These are phyloP conservation scores for Vicugna pacos DNA, from an alignment of 2,113 vertebrate species.

Conservation along the genomic window DNA sequence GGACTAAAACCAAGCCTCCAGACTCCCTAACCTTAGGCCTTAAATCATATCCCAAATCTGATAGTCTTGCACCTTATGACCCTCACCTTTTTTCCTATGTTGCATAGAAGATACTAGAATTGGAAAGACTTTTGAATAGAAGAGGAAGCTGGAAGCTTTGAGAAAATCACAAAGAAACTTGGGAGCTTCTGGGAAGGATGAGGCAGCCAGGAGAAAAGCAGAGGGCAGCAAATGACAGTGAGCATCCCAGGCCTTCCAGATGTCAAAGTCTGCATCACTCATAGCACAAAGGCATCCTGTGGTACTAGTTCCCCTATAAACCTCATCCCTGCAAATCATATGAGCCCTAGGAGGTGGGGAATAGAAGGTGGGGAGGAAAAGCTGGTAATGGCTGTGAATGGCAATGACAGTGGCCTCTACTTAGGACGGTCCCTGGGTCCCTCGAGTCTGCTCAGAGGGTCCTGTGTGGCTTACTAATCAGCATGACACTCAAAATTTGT, in stretches of 20 bases:
- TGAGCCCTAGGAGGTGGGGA: neutral
- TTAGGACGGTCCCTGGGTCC: neutral
- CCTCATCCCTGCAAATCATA: neutral
- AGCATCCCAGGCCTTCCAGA: neutral
- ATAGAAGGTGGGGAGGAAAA: neutral
- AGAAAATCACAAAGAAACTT: neutral
- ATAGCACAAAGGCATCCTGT: neutral
- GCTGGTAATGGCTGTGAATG: neutral
- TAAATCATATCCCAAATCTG: neutral
- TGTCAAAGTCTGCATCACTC: neutral
- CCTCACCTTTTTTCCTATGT: neutral
- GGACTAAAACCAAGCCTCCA: neutral
- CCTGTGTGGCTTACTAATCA: neutral
- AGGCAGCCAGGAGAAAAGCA: neutral
- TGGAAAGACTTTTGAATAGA: neutral
- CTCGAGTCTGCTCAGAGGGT: neutral
- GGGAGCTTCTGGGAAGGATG: neutral
- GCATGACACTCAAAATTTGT: neutral
- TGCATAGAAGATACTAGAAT: neutral
- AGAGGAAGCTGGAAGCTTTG: neutral
- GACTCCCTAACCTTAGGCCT: neutral
- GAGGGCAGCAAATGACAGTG: neutral
- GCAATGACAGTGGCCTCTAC: neutral
- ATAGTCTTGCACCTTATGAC: neutral
- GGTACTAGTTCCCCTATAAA: neutral